Conservation (phyloP, 2,113 vertebrate species). For the Hyla sarda region DNA sequence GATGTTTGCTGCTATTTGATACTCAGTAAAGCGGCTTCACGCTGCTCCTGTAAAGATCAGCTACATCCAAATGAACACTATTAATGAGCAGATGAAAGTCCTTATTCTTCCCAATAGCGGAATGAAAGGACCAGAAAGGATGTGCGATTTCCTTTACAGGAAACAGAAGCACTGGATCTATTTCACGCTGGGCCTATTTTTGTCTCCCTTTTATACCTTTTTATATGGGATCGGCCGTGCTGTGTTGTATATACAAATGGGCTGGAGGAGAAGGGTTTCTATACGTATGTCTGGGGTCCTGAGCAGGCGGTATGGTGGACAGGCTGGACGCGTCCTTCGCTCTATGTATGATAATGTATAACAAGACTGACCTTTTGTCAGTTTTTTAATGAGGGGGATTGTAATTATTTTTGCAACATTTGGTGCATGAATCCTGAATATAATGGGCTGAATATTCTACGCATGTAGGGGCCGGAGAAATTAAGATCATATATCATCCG, state of each 20-base stretch:
- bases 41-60: slow-evolving; percentile 25
- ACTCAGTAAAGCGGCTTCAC: slow-evolving; percentile 10
- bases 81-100: slow-evolving; percentile 56
- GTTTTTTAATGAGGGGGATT: not conserved
- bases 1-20: slow-evolving; percentile 38
- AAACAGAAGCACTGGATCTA: slow-evolving; percentile 9
- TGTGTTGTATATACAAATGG: not conserved
- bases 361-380: not conserved
- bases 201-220: slow-evolving; percentile 30
- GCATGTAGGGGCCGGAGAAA: not conserved
- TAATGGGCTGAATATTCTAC: not conserved
- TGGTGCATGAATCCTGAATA: not conserved
- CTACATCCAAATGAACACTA: slow-evolving; percentile 48
- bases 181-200: slow-evolving; percentile 41
- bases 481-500: not conserved
- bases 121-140: slow-evolving; percentile 28
- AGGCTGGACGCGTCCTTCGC: not conserved
- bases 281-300: not conserved
- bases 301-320: not conserved
- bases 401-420: not conserved
- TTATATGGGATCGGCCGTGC: slow-evolving; percentile 14
- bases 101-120: slow-evolving; percentile 37
- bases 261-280: not conserved
- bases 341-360: not conserved
- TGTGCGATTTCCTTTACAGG: slow-evolving; percentile 44